Conservation (phyloP, 2,888 invertebrate genomes). For the Habrosyne pyritoides region DNA sequence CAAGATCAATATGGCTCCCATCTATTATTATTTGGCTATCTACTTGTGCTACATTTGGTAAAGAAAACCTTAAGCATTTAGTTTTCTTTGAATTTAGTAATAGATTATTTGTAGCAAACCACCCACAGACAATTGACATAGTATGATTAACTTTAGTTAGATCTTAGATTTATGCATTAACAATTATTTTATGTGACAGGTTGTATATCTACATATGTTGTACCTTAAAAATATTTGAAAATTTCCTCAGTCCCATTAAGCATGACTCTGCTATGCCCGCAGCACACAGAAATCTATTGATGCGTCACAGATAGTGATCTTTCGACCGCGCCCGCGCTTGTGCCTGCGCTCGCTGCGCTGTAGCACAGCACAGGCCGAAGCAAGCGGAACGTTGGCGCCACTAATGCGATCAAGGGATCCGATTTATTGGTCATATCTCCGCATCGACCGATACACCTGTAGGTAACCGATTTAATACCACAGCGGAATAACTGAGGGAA, state of each 20-base stretch:
- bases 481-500: conserved; percentile 51
- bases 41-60: too few relatives aligned
- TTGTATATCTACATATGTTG: too few relatives aligned
- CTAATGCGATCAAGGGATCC: conserved; percentile 66
- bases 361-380: conserved; percentile 12
- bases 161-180: too few relatives aligned
- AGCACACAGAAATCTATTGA: conserved; percentile 26
- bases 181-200: too few relatives aligned
- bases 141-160: too few relatives aligned
- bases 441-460: conserved; percentile 67
- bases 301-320: conserved; percentile 48
- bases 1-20: too few relatives aligned
- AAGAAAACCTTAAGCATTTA: too few relatives aligned
- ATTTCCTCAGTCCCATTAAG: conserved; percentile 23
- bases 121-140: too few relatives aligned
- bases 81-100: too few relatives aligned
- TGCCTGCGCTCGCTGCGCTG: conserved; percentile 31
- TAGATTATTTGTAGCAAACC: too few relatives aligned
- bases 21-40: too few relatives aligned
- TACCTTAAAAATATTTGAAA: conserved; percentile 4
- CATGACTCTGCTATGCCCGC: conserved; percentile 28
- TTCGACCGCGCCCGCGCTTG: conserved; percentile 25
- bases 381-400: conserved; percentile 72
- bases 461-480: conserved; percentile 58
- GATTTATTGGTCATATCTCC: conserved; percentile 73